phyloP scores from a whole-genome alignment of 2,888 invertebrate genomes.

The Nomada fabriciana region DNA sequence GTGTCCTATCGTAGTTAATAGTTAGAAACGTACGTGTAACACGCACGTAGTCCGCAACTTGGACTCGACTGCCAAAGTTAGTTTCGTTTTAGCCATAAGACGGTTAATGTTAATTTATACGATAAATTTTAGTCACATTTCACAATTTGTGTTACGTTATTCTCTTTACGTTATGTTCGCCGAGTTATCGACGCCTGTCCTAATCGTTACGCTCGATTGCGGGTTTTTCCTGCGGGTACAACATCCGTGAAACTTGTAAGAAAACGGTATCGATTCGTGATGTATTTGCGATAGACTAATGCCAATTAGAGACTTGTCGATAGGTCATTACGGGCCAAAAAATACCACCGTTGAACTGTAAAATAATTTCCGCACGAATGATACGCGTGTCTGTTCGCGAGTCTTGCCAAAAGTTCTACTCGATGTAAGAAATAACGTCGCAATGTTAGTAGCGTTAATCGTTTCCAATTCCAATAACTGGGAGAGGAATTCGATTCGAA shows the following conservation, averaged over 20 bases:
- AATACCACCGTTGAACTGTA: slow-evolving; percentile 7
- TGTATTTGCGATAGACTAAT: not conserved
- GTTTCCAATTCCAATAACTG: not conserved
- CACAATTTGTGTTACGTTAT: slow-evolving; percentile 11
- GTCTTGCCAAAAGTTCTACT: slow-evolving; percentile 51
- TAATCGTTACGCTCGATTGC: slow-evolving; percentile 8
- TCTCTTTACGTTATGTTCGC: slow-evolving; percentile 5
- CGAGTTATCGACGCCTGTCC: slow-evolving; percentile 10
- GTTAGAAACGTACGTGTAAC: slow-evolving; percentile 28
- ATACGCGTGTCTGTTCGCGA: not conserved
- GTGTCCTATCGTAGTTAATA: slow-evolving; percentile 39
- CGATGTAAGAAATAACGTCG: slow-evolving; percentile 31
- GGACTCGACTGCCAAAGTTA: slow-evolving; percentile 78
- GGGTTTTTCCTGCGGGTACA: not conserved
- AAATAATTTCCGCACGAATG: slow-evolving; percentile 7
- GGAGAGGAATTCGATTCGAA: not conserved
- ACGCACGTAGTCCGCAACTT: slow-evolving; percentile 54
- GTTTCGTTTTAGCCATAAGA: slow-evolving; percentile 63
- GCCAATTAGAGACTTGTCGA: not conserved
- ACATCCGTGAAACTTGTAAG: not conserved
- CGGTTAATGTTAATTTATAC: slow-evolving; percentile 62
- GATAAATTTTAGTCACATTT: slow-evolving; percentile 31
- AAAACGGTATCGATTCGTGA: slow-evolving; percentile 5
- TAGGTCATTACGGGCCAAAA: no score
- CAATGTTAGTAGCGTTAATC: slow-evolving; percentile 10